A percentile compares a stretch with the other conserved stretches of the same genome.
Conservation (phyloP, 2,888 invertebrate species). For the Agriotes lineatus region DNA sequence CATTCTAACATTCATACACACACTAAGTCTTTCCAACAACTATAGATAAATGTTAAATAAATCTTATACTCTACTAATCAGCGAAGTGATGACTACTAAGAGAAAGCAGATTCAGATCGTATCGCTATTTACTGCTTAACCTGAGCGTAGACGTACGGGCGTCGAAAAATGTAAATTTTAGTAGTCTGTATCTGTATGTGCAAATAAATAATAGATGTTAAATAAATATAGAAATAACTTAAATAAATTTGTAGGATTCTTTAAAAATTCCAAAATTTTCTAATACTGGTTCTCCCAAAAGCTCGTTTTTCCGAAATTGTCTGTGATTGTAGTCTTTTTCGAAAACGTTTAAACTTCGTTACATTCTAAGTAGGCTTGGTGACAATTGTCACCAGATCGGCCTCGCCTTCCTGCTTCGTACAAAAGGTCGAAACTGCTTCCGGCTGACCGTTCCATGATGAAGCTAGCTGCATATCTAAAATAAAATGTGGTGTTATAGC, state of each 20-base stretch:
- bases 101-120: neutral
- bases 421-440: conserved; percentile 81
- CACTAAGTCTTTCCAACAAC: conserved; percentile 28
- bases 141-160: conserved; percentile 21
- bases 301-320: conserved; percentile 7
- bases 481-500: conserved; percentile 27
- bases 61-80: neutral
- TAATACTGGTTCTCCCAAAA: conserved; percentile 32
- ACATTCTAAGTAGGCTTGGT: conserved; percentile 86
- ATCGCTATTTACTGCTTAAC: conserved; percentile 10
- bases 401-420: conserved; percentile 90
- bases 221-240: conserved; percentile 20
- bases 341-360: conserved; percentile 77
- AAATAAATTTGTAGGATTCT: conserved; percentile 25
- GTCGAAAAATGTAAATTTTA: neutral
- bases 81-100: neutral
- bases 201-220: conserved; percentile 28
- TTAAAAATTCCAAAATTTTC: conserved; percentile 12
- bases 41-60: conserved; percentile 23
- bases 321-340: neutral
- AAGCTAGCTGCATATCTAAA: conserved; percentile 88
- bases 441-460: conserved; percentile 81
- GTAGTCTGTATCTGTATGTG: conserved; percentile 2
- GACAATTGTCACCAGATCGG: conserved; percentile 88
- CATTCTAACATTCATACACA: conserved; percentile 6